Conservation (phyloP, 2,888 invertebrate species). For the Byasa hedistus region DNA sequence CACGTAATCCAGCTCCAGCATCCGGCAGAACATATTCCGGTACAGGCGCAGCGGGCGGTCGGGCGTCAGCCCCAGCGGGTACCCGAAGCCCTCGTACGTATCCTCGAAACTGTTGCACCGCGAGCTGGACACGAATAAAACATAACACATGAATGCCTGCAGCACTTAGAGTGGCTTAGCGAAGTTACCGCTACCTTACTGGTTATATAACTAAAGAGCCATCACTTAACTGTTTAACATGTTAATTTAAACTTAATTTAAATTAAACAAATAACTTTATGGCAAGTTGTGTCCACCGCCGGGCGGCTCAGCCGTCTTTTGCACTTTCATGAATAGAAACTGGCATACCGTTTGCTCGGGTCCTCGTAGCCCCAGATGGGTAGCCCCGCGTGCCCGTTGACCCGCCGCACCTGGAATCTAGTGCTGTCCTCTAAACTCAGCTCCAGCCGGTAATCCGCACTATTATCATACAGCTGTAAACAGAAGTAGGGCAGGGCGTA, state of each 20-base stretch:
- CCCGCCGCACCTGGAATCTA: slow-evolving; percentile 53
- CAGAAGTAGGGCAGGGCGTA: too few species aligned
- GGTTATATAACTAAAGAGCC: too few species aligned
- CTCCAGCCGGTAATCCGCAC: slow-evolving; percentile 40
- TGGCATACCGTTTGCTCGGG: slow-evolving; percentile 47
- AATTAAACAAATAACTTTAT: too few species aligned
- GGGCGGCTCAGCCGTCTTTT: too few species aligned
- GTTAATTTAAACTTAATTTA: too few species aligned
- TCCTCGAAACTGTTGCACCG: slow-evolving; percentile 85
- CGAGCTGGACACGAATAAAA: slow-evolving; percentile 51
- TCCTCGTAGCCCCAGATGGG: slow-evolving; percentile 47
- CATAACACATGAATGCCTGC: not conserved
- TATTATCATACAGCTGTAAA: slow-evolving; percentile 55
- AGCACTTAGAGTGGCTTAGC: too few species aligned
- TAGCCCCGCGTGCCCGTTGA: slow-evolving; percentile 50
- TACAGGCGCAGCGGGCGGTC: slow-evolving; percentile 81
- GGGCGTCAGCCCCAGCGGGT: slow-evolving; percentile 80
- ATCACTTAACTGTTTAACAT: too few species aligned
- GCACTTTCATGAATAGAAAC: too few species aligned
- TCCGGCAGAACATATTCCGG: slow-evolving; percentile 87
- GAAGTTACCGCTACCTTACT: too few species aligned
- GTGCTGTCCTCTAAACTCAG: slow-evolving; percentile 43
- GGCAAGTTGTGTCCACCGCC: too few species aligned
- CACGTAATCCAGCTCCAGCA: slow-evolving; percentile 71
- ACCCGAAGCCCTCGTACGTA: slow-evolving; percentile 85